Base-by-base conservation (phyloP, 2,113 vertebrate species). In the Actinemys pallida region DNA sequence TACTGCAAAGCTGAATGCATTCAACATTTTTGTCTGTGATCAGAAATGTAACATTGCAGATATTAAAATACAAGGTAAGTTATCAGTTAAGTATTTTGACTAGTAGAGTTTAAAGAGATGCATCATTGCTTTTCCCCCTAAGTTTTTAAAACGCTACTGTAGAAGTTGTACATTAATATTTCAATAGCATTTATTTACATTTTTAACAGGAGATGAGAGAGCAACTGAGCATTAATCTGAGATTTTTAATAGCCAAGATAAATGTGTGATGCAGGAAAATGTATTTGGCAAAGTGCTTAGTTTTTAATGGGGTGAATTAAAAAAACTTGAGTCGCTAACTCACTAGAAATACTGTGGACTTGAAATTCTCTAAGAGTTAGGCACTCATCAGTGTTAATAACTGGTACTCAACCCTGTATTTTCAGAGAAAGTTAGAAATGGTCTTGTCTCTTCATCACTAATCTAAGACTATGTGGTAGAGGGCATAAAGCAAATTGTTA, bases 11-110 rank as follows among this genome's bases (percentile, higher is more conserved):
- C 97, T 99, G 52, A 99, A 98, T 91, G 98, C 99, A 14, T 99
- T 99, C 93, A 98, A 98, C 75, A 86, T 99, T 39, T 96, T 98
- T 56, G 97, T 99, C 56, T 99, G 99, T 97, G 99, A 99, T 97
- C 98, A 98, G 96, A 98, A 96, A 13, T 98, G 97, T 95, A 97
- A 97, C 90, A 99, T 99, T 96, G 99, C 99, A 45, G 98, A 99
- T 96, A 99, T 99, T 89, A 99, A 98, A 96, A 98, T 99, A 98
- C 98, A 98, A 96, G 99, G 99, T 99, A 94, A 96, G 92, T 1
- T 50, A 54, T 80, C 47, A 42, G 76, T 90, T 57, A 27, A 22
- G 2, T 94, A 65, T 24, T 87, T 89, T 45, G 45, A 27, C 75
- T 52, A 84, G 8, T 80, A 83, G 49, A 1, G 72, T 80, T n/a